Evolutionary conservation across 2,797 vertebrate genomes (phyloP).

Genomic region (Scyliorhinus canicula): DNA sequence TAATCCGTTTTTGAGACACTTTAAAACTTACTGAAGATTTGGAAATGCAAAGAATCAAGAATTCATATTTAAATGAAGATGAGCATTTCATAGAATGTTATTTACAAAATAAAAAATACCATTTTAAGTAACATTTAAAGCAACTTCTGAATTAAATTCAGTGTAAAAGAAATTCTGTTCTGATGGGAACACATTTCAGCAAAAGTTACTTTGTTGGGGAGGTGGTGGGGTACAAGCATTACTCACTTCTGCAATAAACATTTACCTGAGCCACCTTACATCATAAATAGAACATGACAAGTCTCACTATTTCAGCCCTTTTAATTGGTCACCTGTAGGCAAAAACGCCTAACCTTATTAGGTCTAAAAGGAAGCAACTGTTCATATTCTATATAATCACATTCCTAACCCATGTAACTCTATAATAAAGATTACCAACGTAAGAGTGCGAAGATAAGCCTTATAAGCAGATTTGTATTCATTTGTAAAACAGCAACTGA

Average conservation of each 20-base stretch:
- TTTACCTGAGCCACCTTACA: background rate
- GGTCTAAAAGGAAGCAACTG: constrained; percentile 60
- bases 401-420: background rate
- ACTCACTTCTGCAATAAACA: background rate
- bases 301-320: constrained; percentile 70
- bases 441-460: background rate
- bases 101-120: background rate
- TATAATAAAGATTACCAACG: background rate
- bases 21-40: background rate
- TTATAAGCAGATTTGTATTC: background rate
- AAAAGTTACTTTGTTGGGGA: background rate
- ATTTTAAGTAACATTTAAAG: background rate
- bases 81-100: background rate
- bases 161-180: background rate
- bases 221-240: background rate
- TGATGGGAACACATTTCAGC: background rate
- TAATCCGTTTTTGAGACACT: background rate
- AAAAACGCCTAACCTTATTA: constrained; percentile 91
- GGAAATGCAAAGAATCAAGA: background rate
- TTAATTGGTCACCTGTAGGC: constrained; percentile 88
- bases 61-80: background rate
- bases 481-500: background rate
- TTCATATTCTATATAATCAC: background rate
- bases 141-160: background rate
- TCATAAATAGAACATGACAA: constrained; percentile 69